Conservation (phyloP, 2,888 invertebrate genomes). For the Xestia ashworthii region DNA sequence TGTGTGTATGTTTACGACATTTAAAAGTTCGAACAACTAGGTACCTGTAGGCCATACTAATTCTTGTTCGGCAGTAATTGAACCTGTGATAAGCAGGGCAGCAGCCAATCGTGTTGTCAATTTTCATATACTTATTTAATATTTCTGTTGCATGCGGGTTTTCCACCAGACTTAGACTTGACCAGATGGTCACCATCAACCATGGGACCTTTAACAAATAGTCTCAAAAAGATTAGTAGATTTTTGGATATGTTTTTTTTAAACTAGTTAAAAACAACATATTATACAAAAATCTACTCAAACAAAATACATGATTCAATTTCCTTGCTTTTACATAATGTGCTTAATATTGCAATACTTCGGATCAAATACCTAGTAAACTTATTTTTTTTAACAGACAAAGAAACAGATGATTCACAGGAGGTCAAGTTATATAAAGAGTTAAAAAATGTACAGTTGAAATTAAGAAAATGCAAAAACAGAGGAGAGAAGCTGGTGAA, state of each 20-base stretch:
- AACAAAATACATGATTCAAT: neutral
- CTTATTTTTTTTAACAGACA: neutral
- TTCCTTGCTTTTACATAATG: neutral
- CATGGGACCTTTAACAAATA: no score
- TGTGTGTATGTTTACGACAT: no score
- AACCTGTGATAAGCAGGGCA: neutral
- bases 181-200: no score
- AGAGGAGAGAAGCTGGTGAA: slow-evolving; percentile 2
- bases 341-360: no score
- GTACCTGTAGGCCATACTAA: neutral
- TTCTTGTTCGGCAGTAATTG: neutral
- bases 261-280: no score
- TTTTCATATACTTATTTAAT: no score
- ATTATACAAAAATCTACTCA: neutral
- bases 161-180: no score
- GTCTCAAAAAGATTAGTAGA: no score
- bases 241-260: no score
- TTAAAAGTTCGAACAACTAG: no score
- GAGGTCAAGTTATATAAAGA: neutral
- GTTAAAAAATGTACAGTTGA: slow-evolving; percentile 3
- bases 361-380: no score
- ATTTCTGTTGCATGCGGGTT: no score
- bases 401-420: neutral
- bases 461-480: slow-evolving; percentile 11
- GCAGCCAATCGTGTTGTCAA: neutral